Base-by-base conservation (phyloP, 2,888 invertebrate genomes). In the Cryptocheilus praepositus region DNA sequence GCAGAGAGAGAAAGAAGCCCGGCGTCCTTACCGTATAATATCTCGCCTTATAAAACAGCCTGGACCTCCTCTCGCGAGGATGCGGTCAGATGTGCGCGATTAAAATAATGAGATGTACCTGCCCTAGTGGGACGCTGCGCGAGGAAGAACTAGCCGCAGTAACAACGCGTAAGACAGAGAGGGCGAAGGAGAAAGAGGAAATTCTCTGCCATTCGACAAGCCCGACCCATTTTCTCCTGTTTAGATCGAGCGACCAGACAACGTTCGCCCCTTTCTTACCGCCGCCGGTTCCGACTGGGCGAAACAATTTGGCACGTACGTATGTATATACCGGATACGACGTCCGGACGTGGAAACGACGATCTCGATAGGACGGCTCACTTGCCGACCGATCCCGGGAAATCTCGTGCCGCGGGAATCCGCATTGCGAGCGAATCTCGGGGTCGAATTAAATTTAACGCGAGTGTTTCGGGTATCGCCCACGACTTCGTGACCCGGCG, bases 21-120 rank as follows among this genome's bases (percentile, higher is more conserved):
- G 56, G 19, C 56, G 49, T 49, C n/a, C 49, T 49, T 49, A 49
- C 49, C 49, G 49, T 49, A 49, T 49, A 49, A 49, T 49, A 49
- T 49, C 49, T 18, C 16, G 18, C 49, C 49, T 5, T 49, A 49
- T 49, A 49, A 49, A 49, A 49, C 49, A 5, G 8, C 18, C n/a
- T 49, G 36, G 36, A 36, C 36, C 36, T 36, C 36, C 56, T 43
- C 28, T n/a, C 5, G 36, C 16, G 56, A 56, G 25, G 22, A 53
- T n/a, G 22, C 55, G 25, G 55, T 25, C 55, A 36, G 36, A 25
- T 21, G 53, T 22, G 21, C 11, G 54, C 73, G 74, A 79, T 77
- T 76, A 76, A 64, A 73, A 77, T 74, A 74, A 74, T 66, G 70
- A 66, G 66, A 66, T 58, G 58, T 66, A 21, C 25, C 25, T 25